These are phyloP conservation scores for Lucilia sericata DNA, from an alignment of 1,140 invertebrate genomes.

Conservation along the genomic window DNA sequence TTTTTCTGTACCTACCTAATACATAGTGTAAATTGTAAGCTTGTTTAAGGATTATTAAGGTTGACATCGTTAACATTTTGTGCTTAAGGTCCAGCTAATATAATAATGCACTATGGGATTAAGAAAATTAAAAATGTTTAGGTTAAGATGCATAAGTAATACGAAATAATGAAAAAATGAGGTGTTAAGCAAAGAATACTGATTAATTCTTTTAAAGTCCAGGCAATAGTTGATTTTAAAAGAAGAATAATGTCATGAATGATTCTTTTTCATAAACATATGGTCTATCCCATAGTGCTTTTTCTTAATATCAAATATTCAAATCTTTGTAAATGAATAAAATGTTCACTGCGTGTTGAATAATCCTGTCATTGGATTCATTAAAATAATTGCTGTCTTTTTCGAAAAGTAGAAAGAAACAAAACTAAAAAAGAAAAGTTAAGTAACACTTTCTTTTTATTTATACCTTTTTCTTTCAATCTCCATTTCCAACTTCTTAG, in stretches of 20 bases:
- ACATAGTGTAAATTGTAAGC: background rate
- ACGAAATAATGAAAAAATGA: too few relatives aligned
- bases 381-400: slow-evolving; percentile 40
- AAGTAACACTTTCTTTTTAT: background rate
- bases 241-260: too few relatives aligned
- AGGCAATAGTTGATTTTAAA: too few relatives aligned
- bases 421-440: slow-evolving; percentile 2
- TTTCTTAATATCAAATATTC: background rate
- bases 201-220: too few relatives aligned
- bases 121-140: too few relatives aligned
- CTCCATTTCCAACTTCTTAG: background rate
- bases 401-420: background rate
- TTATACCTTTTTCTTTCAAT: background rate
- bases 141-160: too few relatives aligned
- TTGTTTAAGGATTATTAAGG: slow-evolving; percentile 14
- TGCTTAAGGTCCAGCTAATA: slow-evolving; percentile 27
- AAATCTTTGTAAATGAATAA: slow-evolving; percentile 28
- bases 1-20: too few relatives aligned
- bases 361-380: slow-evolving; percentile 43
- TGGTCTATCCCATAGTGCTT: background rate
- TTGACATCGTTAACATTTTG: slow-evolving; percentile 34
- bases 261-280: too few relatives aligned
- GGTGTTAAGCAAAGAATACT: too few relatives aligned
- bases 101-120: background rate
- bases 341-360: slow-evolving; percentile 31